phyloP scores from a whole-genome alignment of 2,113 vertebrate species.

The Psilopogon haemacephalus region DNA sequence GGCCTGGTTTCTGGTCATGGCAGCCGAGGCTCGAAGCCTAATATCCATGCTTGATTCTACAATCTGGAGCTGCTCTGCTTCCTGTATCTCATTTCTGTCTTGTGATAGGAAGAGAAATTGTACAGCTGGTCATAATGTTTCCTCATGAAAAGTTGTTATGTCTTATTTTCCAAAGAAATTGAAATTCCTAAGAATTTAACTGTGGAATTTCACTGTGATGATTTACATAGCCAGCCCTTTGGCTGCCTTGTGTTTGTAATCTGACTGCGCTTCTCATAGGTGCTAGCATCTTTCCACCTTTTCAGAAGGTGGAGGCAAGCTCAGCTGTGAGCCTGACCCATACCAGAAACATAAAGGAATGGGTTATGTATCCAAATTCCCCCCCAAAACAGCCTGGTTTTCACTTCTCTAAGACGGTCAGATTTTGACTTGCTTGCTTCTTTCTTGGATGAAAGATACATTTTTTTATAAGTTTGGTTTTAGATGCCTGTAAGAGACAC shows the following conservation, averaged over 20 bases:
- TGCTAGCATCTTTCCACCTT: not conserved
- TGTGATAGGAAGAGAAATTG: not conserved
- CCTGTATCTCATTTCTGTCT: not conserved
- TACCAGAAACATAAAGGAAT: not conserved
- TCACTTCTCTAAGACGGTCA: not conserved
- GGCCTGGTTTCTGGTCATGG: not conserved
- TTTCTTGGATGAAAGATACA: too few relatives aligned
- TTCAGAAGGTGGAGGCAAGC: not conserved
- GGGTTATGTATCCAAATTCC: not conserved
- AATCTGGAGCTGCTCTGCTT: not conserved
- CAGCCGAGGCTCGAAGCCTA: not conserved
- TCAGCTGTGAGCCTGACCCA: not conserved
- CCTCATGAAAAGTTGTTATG: not conserved
- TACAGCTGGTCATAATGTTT: not conserved
- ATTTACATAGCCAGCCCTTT: not conserved
- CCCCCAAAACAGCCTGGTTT: not conserved
- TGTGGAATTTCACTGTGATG: not conserved
- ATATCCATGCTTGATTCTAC: not conserved
- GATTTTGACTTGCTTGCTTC: too few relatives aligned
- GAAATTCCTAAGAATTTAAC: not conserved
- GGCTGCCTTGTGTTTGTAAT: rapidly evolving
- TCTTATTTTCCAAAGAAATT: not conserved
- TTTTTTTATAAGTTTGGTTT: too few relatives aligned
- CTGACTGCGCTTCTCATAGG: not conserved
- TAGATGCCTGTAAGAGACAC: not conserved